Conservation (phyloP, 2,888 invertebrate genomes). For the Capitulum mitella region DNA sequence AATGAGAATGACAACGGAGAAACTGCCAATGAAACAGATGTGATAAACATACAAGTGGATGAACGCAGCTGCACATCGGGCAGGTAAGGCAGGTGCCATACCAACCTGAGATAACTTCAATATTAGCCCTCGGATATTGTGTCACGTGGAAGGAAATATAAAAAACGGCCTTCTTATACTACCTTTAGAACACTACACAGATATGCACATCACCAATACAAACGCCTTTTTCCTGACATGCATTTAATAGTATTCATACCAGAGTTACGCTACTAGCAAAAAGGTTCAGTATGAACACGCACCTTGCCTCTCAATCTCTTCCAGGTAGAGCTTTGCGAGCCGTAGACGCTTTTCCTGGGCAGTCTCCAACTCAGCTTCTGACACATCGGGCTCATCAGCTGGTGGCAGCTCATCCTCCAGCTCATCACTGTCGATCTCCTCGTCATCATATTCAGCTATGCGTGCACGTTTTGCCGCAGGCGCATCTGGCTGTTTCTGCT, state of each 20-base stretch:
- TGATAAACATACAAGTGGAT: too few relatives aligned
- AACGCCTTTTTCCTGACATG: not conserved
- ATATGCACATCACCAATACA: slow-evolving; percentile 1
- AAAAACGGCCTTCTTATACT: not conserved
- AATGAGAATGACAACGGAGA: too few relatives aligned
- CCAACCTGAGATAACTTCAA: too few relatives aligned
- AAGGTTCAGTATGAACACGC: slow-evolving; percentile 32
- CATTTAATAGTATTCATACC: slow-evolving; percentile 28
- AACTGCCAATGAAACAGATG: too few relatives aligned
- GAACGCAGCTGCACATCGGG: too few relatives aligned
- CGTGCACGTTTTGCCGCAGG: not conserved
- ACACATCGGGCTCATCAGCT: not conserved
- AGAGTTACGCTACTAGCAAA: slow-evolving; percentile 19
- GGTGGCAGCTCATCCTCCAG: slow-evolving; percentile 29
- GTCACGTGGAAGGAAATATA: not conserved
- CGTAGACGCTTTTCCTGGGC: slow-evolving; percentile 84
- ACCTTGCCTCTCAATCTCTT: slow-evolving; percentile 74
- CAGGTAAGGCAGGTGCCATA: too few relatives aligned
- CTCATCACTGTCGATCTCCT: slow-evolving; percentile 34
- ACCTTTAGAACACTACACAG: not conserved
- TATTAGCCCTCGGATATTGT: too few relatives aligned
- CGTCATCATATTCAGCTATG: slow-evolving; percentile 25
- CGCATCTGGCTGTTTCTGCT: not conserved
- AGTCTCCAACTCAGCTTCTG: slow-evolving; percentile 53
- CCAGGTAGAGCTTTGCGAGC: slow-evolving; percentile 79